These are phyloP conservation scores for Stenchaetothrips biformis DNA, from an alignment of 2,888 invertebrate species.

Conservation along the genomic window DNA sequence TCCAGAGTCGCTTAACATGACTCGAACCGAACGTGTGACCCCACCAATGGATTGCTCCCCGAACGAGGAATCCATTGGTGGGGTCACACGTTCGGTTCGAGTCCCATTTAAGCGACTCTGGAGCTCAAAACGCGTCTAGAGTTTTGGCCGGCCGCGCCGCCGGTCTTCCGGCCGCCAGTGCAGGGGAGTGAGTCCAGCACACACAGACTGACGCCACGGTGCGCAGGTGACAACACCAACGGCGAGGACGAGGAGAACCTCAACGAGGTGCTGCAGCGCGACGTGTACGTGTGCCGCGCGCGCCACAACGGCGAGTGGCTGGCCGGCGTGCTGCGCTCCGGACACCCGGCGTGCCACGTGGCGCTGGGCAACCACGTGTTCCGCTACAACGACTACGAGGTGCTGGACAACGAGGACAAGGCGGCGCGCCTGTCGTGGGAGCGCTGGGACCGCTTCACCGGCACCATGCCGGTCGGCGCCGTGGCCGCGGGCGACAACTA, in stretches of 20 bases:
- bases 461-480: slow-evolving; percentile 60
- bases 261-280: slow-evolving; percentile 33
- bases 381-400: slow-evolving; percentile 54
- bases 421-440: slow-evolving; percentile 73
- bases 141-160: too few species aligned
- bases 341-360: slow-evolving; percentile 43
- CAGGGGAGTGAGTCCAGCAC: too few species aligned
- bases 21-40: background rate
- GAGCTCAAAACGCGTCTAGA: too few species aligned
- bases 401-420: slow-evolving; percentile 71
- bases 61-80: too few species aligned
- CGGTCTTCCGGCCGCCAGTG: too few species aligned
- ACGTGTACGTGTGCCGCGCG: slow-evolving; percentile 70
- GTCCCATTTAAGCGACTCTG: too few species aligned
- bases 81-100: too few species aligned
- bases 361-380: slow-evolving; percentile 38
- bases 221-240: slow-evolving; percentile 28
- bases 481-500: slow-evolving; percentile 56
- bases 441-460: slow-evolving; percentile 64
- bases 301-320: slow-evolving; percentile 67
- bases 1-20: too few species aligned
- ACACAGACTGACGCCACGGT: background rate
- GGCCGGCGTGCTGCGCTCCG: slow-evolving; percentile 61
- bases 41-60: background rate
- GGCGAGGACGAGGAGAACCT: slow-evolving; percentile 36